Evolutionary conservation across 2,113 vertebrate genomes (phyloP), one percentile per base, ranked within the genome.

Genomic region (Gobius niger): DNA sequence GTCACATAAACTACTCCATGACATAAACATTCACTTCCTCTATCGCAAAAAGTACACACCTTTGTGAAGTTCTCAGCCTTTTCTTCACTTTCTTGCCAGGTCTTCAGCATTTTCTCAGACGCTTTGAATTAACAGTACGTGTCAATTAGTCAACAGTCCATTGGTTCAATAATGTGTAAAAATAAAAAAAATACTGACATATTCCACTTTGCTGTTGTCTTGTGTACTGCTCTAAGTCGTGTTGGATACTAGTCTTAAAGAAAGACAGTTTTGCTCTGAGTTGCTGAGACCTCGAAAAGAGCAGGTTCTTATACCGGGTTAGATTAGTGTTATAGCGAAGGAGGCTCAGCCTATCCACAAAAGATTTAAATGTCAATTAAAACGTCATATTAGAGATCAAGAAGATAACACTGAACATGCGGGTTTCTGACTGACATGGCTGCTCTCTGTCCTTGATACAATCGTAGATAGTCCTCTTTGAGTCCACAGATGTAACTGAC

Each of bases 101-200:
- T 95, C 90, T 95, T 98, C 44, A 98, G 85, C 95, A 98, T 96
- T 89, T 99, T 99, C 86, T 98, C 96, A 52, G 97, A 99, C 78
- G 97, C 98, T 99, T 76, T 7, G 80, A 0, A 65, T 41, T 72
- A 75, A 52, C 18, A 10, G 9, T 49, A 50, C 9, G 74, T 4
- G 47, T 75, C 24, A 69, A 69, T 15, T 73, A 46, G 54, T 40
- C 24, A 3, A 40, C 5, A 46, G 12, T 64, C 5, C 62, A 7
- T 40, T 41, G 16, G 44, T 75, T 67, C 13, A 60, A 16, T 7
- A 42, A 47, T 8, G 9, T 44, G 64, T 16, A 41, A 34, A 72
- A 53, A n/a, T n/a, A 44, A 54, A 9, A 56, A 61, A 15, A 62
- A 47, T 19, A 95, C 96, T 81, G 89, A 99, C 98, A 98, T 89